Evolutionary conservation across 2,113 vertebrate genomes (phyloP).

Genomic region (Puffinus mauretanicus): DNA sequence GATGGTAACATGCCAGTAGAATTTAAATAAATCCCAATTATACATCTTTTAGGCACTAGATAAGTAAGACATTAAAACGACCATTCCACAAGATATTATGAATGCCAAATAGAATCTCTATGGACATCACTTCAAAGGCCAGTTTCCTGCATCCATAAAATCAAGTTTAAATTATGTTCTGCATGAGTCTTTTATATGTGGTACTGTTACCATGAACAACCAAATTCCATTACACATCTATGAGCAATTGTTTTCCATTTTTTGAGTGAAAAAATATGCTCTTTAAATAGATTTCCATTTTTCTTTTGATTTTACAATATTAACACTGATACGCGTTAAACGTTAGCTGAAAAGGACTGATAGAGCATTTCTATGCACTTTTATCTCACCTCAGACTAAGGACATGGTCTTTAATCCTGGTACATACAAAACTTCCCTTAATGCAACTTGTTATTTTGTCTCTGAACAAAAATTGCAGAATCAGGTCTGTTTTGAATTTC

Average conservation of each 20-base stretch:
- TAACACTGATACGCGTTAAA: neutral
- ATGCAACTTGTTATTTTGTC: neutral
- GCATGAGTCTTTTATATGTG: neutral
- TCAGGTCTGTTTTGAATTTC: neutral
- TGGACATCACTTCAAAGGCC: slow-evolving; percentile 20
- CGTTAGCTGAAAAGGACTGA: neutral
- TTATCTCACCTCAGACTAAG: neutral
- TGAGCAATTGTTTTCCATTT: neutral
- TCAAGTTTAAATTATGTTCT: neutral
- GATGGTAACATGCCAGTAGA: neutral
- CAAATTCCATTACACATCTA: neutral
- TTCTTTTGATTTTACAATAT: neutral
- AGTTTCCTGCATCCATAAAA: slow-evolving; percentile 20
- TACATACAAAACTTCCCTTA: neutral
- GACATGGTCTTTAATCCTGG: neutral
- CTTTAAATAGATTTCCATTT: neutral
- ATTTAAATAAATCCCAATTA: neutral
- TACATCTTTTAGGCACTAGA: neutral
- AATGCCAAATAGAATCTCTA: neutral
- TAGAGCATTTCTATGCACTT: neutral
- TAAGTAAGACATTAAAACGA: neutral
- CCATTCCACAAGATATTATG: neutral
- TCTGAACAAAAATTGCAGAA: neutral
- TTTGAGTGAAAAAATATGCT: neutral
- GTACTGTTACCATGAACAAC: slow-evolving; percentile 2